phyloP scores from a whole-genome alignment of 2,113 vertebrate genomes.

The Poeciliopsis retropinna region DNA sequence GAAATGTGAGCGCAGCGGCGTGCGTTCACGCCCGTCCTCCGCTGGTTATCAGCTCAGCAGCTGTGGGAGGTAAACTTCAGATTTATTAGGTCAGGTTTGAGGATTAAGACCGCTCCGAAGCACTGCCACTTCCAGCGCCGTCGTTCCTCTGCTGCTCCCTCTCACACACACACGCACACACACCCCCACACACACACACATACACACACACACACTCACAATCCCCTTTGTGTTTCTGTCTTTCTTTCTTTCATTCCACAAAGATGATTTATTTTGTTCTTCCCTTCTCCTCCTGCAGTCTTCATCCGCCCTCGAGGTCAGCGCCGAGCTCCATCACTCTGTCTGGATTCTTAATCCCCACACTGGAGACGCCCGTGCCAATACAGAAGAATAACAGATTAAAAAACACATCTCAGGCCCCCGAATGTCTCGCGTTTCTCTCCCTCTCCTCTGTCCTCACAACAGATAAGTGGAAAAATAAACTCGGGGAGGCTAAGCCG shows the following conservation, averaged over 20 bases:
- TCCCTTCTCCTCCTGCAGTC: slow-evolving; percentile 52
- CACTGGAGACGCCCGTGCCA: slow-evolving; percentile 68
- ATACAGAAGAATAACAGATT: slow-evolving; percentile 68
- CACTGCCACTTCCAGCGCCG: slow-evolving; percentile 30
- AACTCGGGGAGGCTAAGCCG: slow-evolving; percentile 51
- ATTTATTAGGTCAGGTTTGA: slow-evolving; percentile 50
- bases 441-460: slow-evolving; percentile 36
- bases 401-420: slow-evolving; percentile 47
- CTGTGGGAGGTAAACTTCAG: slow-evolving; percentile 38
- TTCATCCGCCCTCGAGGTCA: slow-evolving; percentile 63
- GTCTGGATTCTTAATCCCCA: slow-evolving; percentile 70
- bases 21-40: neutral
- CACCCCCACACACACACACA: slow-evolving; percentile 9
- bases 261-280: slow-evolving; percentile 71
- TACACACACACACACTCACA: slow-evolving; percentile 23
- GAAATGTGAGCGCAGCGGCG: neutral
- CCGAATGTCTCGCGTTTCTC: slow-evolving; percentile 38
- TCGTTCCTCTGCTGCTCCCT: slow-evolving; percentile 25
- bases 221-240: slow-evolving; percentile 49
- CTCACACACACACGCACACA: slow-evolving; percentile 24
- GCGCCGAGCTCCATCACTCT: slow-evolving; percentile 64
- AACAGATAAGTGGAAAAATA: slow-evolving; percentile 70
- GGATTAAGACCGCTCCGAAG: slow-evolving; percentile 31
- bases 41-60: slow-evolving; percentile 30
- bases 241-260: slow-evolving; percentile 58